Evolutionary conservation across 2,113 vertebrate genomes (phyloP).

Genomic region (Acrocephalus arundinaceus): DNA sequence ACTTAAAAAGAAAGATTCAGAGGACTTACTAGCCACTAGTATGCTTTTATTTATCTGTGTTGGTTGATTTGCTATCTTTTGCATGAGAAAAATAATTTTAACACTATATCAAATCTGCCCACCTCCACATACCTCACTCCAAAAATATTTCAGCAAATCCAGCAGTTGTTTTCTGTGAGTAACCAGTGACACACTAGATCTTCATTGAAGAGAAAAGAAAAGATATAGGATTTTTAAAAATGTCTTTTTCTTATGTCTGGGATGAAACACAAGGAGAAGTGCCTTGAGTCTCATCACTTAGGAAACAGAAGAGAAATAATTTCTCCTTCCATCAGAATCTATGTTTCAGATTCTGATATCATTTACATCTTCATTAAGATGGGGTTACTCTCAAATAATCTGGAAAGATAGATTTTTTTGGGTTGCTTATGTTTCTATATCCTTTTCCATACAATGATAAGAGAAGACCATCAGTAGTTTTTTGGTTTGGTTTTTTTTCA

Average conservation of each 20-base stretch:
- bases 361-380: not conserved
- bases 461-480: not conserved
- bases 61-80: not conserved
- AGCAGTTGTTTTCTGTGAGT: not conserved
- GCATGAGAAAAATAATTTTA: not conserved
- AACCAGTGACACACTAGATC: not conserved
- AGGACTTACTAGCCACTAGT: not conserved
- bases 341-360: not conserved
- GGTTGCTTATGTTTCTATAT: not conserved
- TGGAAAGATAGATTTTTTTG: not conserved
- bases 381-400: not conserved
- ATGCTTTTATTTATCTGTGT: not conserved
- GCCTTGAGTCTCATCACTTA: not conserved
- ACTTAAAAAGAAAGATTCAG: not conserved
- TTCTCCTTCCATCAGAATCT: not conserved
- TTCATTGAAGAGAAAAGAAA: not conserved
- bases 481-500: not conserved
- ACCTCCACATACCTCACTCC: not conserved
- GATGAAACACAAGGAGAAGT: not conserved
- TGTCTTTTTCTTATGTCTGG: not conserved
- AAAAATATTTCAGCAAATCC: not conserved
- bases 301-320: not conserved
- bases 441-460: not conserved
- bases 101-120: not conserved
- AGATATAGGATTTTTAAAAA: not conserved